Conservation (phyloP, 35 echinoderm and acorn worm genomes). For the Nesometra sesokonis region DNA sequence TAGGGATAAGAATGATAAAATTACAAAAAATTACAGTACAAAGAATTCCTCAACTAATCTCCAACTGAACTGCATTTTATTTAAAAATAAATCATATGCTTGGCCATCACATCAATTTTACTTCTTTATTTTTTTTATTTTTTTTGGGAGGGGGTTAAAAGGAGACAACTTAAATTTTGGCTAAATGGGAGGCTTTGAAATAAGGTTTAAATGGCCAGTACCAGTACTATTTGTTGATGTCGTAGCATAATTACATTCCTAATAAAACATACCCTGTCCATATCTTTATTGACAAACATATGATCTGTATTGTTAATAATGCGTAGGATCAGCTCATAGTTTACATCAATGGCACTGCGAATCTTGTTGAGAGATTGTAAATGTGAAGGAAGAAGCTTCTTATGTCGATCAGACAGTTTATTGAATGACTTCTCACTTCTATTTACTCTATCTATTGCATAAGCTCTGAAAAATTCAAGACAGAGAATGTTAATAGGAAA, state of each 20-base stretch:
- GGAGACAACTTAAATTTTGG: too few relatives aligned
- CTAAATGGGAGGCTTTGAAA: background rate
- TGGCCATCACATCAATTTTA: too few relatives aligned
- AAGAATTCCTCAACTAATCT: too few relatives aligned
- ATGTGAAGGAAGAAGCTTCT: constrained; percentile 48
- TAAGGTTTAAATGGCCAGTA: background rate
- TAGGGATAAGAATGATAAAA: too few relatives aligned
- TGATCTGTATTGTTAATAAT: constrained; percentile 56
- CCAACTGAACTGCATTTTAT: too few relatives aligned
- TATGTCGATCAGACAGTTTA: constrained; percentile 38
- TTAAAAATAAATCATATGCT: too few relatives aligned
- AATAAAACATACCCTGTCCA: constrained; percentile 25
- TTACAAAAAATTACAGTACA: too few relatives aligned
- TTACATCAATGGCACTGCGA: constrained; percentile 52
- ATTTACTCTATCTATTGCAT: constrained; percentile 41
- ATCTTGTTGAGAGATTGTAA: constrained; percentile 40
- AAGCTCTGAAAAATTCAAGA: constrained; percentile 35
- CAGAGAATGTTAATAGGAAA: too few relatives aligned
- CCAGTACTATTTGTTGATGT: background rate
- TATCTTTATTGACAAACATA: constrained; percentile 87
- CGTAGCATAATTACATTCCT: background rate
- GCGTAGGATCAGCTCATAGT: constrained; percentile 66
- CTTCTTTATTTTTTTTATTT: too few relatives aligned
- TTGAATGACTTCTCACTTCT: constrained; percentile 50
- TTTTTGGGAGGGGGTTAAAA: too few relatives aligned